Evolutionary conservation across 2,888 invertebrate species (phyloP).

Genomic region (Protodeltote pygarga): DNA sequence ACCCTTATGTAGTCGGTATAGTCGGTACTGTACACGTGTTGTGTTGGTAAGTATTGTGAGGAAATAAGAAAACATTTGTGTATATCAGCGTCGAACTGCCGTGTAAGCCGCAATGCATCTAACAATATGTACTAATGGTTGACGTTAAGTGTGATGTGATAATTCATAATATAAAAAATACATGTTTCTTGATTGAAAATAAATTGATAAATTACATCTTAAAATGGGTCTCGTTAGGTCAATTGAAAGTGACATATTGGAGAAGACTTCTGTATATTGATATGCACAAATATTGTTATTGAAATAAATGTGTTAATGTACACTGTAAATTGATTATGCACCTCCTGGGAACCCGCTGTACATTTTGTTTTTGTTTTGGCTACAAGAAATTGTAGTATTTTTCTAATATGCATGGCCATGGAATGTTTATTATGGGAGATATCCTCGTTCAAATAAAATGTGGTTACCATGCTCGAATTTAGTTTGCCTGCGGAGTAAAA

Average conservation of each 20-base stretch:
- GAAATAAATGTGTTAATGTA: slow-evolving; percentile 61
- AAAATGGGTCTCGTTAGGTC: slow-evolving; percentile 58
- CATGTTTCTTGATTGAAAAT: slow-evolving; percentile 47
- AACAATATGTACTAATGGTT: slow-evolving; percentile 82
- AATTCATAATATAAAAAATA: slow-evolving; percentile 38
- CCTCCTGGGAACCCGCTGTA: slow-evolving; percentile 74
- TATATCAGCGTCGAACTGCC: slow-evolving; percentile 63
- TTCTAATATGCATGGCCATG: slow-evolving; percentile 81
- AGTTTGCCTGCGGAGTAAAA: slow-evolving; percentile 63
- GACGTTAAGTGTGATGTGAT: slow-evolving; percentile 61
- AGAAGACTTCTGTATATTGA: slow-evolving; percentile 60
- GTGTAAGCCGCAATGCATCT: slow-evolving; percentile 80
- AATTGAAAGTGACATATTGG: slow-evolving; percentile 73
- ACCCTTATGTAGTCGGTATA: slow-evolving; percentile 29
- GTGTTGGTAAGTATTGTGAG: slow-evolving; percentile 29
- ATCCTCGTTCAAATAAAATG: slow-evolving; percentile 49
- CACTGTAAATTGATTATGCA: slow-evolving; percentile 81
- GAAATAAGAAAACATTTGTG: slow-evolving; percentile 29
- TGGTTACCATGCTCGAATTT: slow-evolving; percentile 56
- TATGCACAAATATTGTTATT: slow-evolving; percentile 58
- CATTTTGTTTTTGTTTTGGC: slow-evolving; percentile 69
- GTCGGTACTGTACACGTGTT: slow-evolving; percentile 16
- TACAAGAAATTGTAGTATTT: slow-evolving; percentile 72
- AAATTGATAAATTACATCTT: slow-evolving; percentile 44
- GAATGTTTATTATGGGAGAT: slow-evolving; percentile 67